Percentiles rank a stretch among this genome's conserved stretches.
These are phyloP conservation scores for Radopholus similis DNA, from an alignment of 1,140 invertebrate species.

Conservation along the genomic window DNA sequence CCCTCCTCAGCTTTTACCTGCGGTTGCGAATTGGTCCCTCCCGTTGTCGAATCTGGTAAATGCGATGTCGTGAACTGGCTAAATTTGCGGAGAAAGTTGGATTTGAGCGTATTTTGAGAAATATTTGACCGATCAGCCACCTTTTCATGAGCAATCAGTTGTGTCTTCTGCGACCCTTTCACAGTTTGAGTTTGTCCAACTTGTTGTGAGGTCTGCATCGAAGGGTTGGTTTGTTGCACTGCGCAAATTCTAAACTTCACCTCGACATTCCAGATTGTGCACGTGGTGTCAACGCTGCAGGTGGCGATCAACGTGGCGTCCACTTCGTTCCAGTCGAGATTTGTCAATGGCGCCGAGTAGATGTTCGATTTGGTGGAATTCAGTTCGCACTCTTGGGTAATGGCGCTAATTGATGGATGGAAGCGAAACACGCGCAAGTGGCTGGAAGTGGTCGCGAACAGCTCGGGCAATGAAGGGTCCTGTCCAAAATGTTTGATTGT, in stretches of 20 bases:
- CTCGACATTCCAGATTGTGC: conserved; percentile 97
- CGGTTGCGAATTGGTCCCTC: conserved; percentile 67
- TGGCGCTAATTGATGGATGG: conserved; percentile 7
- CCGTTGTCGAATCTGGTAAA: conserved; percentile 36
- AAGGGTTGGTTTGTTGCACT: neutral
- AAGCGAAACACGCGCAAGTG: conserved; percentile 42
- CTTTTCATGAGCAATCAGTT: conserved; percentile 42
- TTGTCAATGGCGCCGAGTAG: conserved; percentile 96
- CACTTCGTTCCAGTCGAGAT: conserved; percentile 99
- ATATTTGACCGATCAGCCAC: too few relatives aligned
- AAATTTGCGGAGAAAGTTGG: too few relatives aligned
- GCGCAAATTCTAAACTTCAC: conserved; percentile 66
- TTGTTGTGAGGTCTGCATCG: conserved; percentile 1
- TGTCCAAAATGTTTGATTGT: conserved; percentile 19
- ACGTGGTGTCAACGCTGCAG: conserved; percentile 98
- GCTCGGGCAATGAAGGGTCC: conserved; percentile 21
- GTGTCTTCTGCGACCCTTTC: conserved; percentile 24
- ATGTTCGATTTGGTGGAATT: conserved; percentile 84
- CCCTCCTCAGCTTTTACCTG: too few relatives aligned
- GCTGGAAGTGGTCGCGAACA: conserved; percentile 42
- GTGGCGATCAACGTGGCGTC: conserved; percentile 96
- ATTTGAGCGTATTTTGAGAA: too few relatives aligned
- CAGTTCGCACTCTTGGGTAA: conserved; percentile 25
- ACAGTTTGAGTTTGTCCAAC: conserved; percentile 25
- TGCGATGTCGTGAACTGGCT: conserved; percentile 41